Conservation (phyloP, 2,113 vertebrate species). For the Rhinopomastus cyanomelas region DNA sequence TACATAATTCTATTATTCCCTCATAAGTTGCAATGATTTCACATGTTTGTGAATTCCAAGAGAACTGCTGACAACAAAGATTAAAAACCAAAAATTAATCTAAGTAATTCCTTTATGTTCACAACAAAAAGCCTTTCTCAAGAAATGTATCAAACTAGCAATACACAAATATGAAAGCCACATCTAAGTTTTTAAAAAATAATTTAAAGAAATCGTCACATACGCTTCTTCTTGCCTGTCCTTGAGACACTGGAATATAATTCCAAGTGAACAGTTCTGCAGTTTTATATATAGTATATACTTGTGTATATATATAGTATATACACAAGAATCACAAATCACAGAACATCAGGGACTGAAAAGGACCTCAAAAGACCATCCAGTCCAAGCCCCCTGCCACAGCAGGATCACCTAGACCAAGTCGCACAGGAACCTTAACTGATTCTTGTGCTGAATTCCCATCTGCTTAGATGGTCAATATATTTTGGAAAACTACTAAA, state of each 20-base stretch:
- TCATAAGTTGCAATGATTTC: not conserved
- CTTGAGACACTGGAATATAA: not conserved
- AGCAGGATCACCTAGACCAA: too few species aligned
- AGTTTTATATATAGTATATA: not conserved
- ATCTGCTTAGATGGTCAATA: not conserved
- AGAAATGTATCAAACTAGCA: not conserved
- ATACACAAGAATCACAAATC: too few species aligned
- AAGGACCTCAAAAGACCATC: too few species aligned
- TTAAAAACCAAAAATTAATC: not conserved
- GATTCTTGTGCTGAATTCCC: not conserved
- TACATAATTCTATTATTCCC: too few species aligned
- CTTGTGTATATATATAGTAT: too few species aligned
- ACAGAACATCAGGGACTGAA: too few species aligned
- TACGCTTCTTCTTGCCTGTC: not conserved
- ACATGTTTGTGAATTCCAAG: not conserved
- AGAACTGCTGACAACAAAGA: not conserved
- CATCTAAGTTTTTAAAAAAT: not conserved
- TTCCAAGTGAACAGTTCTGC: not conserved
- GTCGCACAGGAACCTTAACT: not conserved
- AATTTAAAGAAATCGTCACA: not conserved
- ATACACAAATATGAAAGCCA: not conserved
- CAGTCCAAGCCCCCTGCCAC: too few species aligned
- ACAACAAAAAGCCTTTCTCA: not conserved
- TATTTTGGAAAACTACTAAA: not conserved
- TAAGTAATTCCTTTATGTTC: not conserved